phyloP scores from a whole-genome alignment of 2,797 vertebrate species.

The Echiichthys vipera region DNA sequence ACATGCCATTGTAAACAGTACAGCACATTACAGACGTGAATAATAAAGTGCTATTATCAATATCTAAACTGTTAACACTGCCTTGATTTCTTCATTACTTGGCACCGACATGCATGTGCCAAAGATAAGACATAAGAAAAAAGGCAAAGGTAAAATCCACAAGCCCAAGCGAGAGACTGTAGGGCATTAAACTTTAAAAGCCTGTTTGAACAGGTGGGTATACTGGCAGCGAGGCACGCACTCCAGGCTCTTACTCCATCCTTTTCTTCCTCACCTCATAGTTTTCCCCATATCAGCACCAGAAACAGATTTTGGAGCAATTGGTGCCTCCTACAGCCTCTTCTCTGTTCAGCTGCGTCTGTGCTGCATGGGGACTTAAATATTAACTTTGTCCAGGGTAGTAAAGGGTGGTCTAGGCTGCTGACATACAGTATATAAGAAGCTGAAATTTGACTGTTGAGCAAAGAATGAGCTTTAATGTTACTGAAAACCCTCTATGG shows the following conservation, averaged over 20 bases:
- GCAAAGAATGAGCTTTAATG: conserved; percentile 1
- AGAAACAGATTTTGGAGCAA: conserved; percentile 55
- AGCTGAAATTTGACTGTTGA: not conserved
- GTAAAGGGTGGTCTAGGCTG: conserved; percentile 20
- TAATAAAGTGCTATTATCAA: not conserved
- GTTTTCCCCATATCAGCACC: conserved; percentile 59
- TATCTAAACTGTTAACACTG: conserved; percentile 2
- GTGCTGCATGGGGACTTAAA: conserved; percentile 34
- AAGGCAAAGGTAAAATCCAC: conserved; percentile 11
- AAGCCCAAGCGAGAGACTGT: conserved; percentile 35
- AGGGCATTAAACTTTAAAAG: conserved; percentile 62
- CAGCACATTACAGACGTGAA: not conserved
- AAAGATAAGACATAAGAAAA: conserved; percentile 41
- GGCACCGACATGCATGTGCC: conserved; percentile 18
- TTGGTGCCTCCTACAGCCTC: conserved; percentile 38
- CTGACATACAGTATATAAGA: too few relatives aligned
- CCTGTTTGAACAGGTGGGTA: conserved; percentile 69
- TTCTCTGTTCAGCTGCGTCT: conserved; percentile 45
- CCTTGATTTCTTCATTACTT: conserved; percentile 43
- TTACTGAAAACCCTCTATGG: not conserved
- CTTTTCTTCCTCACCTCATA: conserved; percentile 60
- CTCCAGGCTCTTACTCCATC: conserved; percentile 49
- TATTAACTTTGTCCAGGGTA: conserved; percentile 56
- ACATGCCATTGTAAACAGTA: not conserved
- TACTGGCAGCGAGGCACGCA: conserved; percentile 53